Conservation (phyloP, 2,888 invertebrate genomes). For the Pinctada fucata region DNA sequence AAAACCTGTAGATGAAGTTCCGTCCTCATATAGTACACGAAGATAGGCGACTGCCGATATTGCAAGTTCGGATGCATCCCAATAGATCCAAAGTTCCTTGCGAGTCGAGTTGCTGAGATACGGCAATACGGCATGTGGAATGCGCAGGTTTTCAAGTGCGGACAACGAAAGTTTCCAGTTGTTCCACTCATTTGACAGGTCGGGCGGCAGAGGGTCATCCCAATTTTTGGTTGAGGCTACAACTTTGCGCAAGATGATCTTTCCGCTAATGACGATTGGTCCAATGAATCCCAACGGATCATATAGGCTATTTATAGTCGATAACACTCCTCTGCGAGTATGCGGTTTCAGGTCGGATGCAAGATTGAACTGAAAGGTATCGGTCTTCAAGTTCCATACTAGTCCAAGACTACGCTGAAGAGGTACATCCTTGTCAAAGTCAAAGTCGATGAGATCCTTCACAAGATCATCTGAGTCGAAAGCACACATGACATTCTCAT, state of each 20-base stretch:
- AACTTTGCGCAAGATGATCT: conserved; percentile 46
- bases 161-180: conserved; percentile 37
- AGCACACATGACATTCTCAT: conserved; percentile 39
- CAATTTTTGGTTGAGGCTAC: conserved; percentile 40
- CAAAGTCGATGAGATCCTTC: conserved; percentile 37
- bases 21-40: conserved; percentile 10
- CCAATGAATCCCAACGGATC: conserved; percentile 51
- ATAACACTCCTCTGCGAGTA: conserved; percentile 46
- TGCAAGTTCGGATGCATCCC: conserved; percentile 47
- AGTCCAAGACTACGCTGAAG: conserved; percentile 48
- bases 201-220: conserved; percentile 49
- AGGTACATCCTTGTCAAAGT: conserved; percentile 36
- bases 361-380: conserved; percentile 38
- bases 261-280: conserved; percentile 45
- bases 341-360: conserved; percentile 35
- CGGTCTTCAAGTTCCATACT: conserved; percentile 42
- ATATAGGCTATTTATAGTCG: conserved; percentile 46
- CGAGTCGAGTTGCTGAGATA: conserved; percentile 3
- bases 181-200: conserved; percentile 30
- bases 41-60: conserved; percentile 46
- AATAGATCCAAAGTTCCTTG: conserved; percentile 40
- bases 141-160: conserved; percentile 27
- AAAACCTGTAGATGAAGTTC: conserved; percentile 26
- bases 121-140: conserved; percentile 32
- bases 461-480: conserved; percentile 44